Percentiles rank a stretch among this genome's conserved stretches.
phyloP scores from a whole-genome alignment of 1,140 invertebrate species.

The Temnothorax longispinosus region DNA sequence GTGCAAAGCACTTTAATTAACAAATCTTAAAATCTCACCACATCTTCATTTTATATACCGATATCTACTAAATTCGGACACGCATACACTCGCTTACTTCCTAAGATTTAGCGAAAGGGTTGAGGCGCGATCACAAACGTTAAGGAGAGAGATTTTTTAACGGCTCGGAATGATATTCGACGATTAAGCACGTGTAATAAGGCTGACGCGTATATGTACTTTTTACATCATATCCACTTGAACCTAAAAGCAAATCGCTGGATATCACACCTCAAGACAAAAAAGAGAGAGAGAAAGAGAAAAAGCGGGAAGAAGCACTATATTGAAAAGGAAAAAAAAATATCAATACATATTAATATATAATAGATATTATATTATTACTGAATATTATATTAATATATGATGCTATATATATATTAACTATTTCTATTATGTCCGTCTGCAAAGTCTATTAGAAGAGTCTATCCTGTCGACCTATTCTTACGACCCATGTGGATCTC shows the following conservation, averaged over 20 bases:
- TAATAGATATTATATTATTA: conserved; percentile 81
- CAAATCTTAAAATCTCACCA: background rate
- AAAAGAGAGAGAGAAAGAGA: conserved; percentile 16
- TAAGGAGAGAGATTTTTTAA: conserved; percentile 16
- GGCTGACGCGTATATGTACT: conserved; percentile 66
- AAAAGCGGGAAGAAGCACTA: conserved; percentile 59
- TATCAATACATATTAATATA: conserved; percentile 77
- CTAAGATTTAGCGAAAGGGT: conserved; percentile 47
- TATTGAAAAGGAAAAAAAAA: conserved; percentile 69
- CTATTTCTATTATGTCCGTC: conserved; percentile 85
- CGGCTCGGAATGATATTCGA: conserved; percentile 57
- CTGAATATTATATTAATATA: conserved; percentile 80
- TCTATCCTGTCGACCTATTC: conserved; percentile 82
- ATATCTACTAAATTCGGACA: background rate
- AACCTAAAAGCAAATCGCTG: conserved; percentile 65
- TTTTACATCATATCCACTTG: conserved; percentile 58
- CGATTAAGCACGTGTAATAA: conserved; percentile 64
- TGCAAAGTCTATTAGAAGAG: conserved; percentile 86
- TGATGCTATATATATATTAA: conserved; percentile 83
- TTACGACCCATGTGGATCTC: conserved; percentile 75
- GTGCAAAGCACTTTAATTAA: conserved; percentile 13
- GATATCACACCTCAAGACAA: conserved; percentile 69
- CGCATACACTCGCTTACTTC: background rate
- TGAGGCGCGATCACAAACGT: conserved; percentile 50
- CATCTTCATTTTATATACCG: background rate